A percentile compares a stretch with the other conserved stretches of the same genome.
phyloP scores from a whole-genome alignment of 2,888 invertebrate species.

The Ophion obscuratus region DNA sequence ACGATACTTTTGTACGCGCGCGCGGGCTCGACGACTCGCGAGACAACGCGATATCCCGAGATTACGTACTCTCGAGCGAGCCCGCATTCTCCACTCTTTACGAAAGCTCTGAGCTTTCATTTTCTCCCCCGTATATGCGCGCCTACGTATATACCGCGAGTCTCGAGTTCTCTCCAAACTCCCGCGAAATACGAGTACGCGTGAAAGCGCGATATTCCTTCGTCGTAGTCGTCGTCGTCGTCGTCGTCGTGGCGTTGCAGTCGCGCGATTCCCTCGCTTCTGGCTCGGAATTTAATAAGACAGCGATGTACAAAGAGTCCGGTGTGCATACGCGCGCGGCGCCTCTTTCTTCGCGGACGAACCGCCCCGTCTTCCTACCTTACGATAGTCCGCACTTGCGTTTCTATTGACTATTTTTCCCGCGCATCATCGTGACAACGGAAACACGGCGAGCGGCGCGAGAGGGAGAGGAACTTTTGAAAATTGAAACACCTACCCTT shows the following conservation, averaged over 20 bases:
- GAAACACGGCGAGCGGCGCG: no score
- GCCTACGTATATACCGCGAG: neutral
- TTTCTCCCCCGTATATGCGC: slow-evolving; percentile 17
- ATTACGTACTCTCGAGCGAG: neutral
- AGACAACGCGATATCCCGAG: neutral
- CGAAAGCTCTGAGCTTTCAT: slow-evolving; percentile 9
- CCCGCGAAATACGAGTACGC: slow-evolving; percentile 38
- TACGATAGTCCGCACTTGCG: neutral
- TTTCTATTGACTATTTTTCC: no score
- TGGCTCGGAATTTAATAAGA: slow-evolving; percentile 78
- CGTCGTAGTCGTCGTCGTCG: slow-evolving; percentile 50
- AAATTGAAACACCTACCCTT: no score
- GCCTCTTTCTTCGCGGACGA: slow-evolving; percentile 73
- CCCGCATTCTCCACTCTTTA: neutral
- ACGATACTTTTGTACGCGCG: slow-evolving; percentile 21
- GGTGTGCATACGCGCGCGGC: slow-evolving; percentile 47
- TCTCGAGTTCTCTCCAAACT: slow-evolving; percentile 7
- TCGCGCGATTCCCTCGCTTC: slow-evolving; percentile 72
- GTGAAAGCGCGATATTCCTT: slow-evolving; percentile 42
- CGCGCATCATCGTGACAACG: no score
- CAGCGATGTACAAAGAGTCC: slow-evolving; percentile 72
- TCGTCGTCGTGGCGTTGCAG: slow-evolving; percentile 61
- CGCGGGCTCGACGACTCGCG: neutral
- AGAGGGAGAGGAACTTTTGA: no score
- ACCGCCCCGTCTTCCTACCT: slow-evolving; percentile 8